Evolutionary conservation across 2,113 vertebrate genomes (phyloP).

Genomic region (Ploceus nigricollis): DNA sequence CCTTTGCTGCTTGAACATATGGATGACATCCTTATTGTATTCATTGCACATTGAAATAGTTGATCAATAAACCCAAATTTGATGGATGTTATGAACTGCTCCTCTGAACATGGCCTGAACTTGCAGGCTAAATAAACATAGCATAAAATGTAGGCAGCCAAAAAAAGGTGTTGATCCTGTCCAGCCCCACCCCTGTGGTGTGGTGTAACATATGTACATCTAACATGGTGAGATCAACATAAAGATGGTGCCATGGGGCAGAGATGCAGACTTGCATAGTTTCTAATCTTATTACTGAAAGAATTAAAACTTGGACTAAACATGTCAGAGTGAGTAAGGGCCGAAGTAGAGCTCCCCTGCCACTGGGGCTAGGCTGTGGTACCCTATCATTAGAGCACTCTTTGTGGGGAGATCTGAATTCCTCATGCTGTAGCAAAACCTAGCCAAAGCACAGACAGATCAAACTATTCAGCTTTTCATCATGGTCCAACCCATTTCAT

Average conservation of each 20-base stretch:
- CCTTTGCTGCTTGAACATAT: not conserved
- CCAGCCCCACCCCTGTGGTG: too few species aligned
- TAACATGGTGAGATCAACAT: not conserved
- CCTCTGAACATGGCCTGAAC: not conserved
- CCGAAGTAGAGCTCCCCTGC: not conserved
- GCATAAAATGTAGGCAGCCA: not conserved
- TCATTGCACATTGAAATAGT: not conserved
- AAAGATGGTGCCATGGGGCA: not conserved
- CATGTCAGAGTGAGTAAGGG: not conserved
- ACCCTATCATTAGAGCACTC: not conserved
- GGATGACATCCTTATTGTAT: not conserved
- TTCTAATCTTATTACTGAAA: not conserved
- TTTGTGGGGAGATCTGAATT: not conserved
- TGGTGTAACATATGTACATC: fast-evolving
- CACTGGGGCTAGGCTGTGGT: not conserved
- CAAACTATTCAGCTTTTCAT: not conserved
- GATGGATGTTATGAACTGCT: not conserved
- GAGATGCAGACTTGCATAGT: not conserved
- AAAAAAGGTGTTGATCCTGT: not conserved
- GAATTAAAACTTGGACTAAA: not conserved
- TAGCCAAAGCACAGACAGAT: not conserved
- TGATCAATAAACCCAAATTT: not conserved
- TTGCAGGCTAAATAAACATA: not conserved
- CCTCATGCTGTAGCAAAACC: not conserved
- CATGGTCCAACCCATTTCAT: not conserved